Percentiles rank a stretch among this genome's conserved stretches.
phyloP scores from a whole-genome alignment of 1,140 invertebrate genomes.

The Drosophila ohnishii region DNA sequence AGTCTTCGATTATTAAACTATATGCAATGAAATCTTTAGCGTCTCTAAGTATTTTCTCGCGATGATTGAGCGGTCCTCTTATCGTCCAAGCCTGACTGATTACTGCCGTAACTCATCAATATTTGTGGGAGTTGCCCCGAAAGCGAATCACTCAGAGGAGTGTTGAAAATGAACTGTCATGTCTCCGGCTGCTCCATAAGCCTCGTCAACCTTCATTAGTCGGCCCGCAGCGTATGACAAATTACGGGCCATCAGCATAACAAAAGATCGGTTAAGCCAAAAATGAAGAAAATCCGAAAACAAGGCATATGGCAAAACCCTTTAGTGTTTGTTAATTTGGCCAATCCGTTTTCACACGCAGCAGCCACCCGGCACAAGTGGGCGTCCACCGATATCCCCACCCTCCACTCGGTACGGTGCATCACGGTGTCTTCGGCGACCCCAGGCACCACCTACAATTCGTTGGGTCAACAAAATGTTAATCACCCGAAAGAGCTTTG shows the following conservation, averaged over 20 bases:
- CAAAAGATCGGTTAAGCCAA: constrained; percentile 66
- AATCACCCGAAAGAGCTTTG: constrained; percentile 55
- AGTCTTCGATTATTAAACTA: constrained; percentile 31
- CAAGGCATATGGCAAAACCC: constrained; percentile 42
- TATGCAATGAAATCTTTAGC: constrained; percentile 13
- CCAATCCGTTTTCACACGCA: constrained; percentile 72
- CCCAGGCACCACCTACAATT: constrained; percentile 49
- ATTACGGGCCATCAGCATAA: constrained; percentile 61
- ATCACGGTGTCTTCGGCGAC: background rate
- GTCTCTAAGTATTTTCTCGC: background rate
- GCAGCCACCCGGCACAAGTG: constrained; percentile 35
- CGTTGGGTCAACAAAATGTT: constrained; percentile 63
- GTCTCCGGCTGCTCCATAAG: constrained; percentile 85
- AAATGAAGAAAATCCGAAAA: constrained; percentile 33
- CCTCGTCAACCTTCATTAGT: constrained; percentile 53
- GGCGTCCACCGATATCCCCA: constrained; percentile 41
- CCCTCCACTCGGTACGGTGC: background rate
- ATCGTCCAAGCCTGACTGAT: constrained; percentile 13
- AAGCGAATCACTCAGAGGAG: constrained; percentile 30
- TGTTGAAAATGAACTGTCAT: constrained; percentile 81
- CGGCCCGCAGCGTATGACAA: constrained; percentile 53
- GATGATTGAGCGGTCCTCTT: constrained; percentile 14
- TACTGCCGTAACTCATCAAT: constrained; percentile 41
- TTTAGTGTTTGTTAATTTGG: constrained; percentile 62
- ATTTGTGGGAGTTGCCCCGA: constrained; percentile 31